These are phyloP conservation scores for Anthopleura xanthogrammica DNA, from an alignment of 92 coral and sea anemone species.

Conservation along the genomic window DNA sequence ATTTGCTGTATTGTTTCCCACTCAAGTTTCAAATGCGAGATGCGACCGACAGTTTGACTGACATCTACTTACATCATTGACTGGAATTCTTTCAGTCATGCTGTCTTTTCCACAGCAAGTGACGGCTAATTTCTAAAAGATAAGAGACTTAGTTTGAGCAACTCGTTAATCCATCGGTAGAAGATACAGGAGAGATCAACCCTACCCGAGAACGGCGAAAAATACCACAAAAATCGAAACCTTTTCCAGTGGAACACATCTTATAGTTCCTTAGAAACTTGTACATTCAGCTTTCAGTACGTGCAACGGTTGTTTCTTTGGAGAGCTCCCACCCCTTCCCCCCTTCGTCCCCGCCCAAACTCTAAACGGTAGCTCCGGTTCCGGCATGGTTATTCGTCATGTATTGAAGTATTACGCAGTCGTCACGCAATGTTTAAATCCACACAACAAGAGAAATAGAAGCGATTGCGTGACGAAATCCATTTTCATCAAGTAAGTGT, in stretches of 20 bases:
- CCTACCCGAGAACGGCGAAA: too few species aligned
- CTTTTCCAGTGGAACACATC: too few species aligned
- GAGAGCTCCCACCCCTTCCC: background rate
- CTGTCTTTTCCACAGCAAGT: slow-evolving; percentile 62
- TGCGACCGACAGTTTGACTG: too few species aligned
- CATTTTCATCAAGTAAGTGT: background rate
- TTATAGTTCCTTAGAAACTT: too few species aligned
- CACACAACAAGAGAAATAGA: background rate
- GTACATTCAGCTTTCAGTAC: background rate
- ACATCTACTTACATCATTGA: slow-evolving; percentile 61
- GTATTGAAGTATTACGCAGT: background rate
- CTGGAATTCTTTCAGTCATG: slow-evolving; percentile 75
- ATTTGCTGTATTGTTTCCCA: too few species aligned
- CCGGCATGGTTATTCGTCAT: background rate
- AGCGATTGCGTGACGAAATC: background rate
- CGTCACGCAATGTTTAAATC: background rate
- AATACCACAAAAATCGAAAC: too few species aligned
- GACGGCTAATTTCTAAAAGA: slow-evolving; percentile 63
- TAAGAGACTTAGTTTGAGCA: background rate
- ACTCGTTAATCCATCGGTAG: background rate
- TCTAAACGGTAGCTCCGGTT: too few species aligned
- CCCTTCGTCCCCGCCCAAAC: too few species aligned
- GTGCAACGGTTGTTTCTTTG: background rate
- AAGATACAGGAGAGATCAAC: too few species aligned
- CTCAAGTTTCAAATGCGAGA: too few species aligned